Conservation (phyloP, 1,140 invertebrate genomes). For the Drosophila teissieri region DNA sequence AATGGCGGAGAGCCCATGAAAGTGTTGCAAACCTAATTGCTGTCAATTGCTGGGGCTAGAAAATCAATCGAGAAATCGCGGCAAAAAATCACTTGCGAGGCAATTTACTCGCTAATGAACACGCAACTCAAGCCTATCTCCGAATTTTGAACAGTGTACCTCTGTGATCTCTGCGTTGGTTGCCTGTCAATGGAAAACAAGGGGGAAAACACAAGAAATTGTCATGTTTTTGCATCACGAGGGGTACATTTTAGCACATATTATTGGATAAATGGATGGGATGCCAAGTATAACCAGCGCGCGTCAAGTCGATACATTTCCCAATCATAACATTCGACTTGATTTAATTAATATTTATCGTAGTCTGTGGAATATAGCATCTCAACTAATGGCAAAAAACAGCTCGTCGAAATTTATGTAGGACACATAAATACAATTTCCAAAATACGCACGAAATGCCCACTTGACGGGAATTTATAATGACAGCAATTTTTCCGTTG, state of each 20-base stretch:
- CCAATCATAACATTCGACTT: neutral
- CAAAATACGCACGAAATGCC: conserved; percentile 55
- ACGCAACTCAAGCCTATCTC: conserved; percentile 24
- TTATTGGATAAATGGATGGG: neutral
- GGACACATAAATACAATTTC: conserved; percentile 59
- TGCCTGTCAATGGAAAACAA: conserved; percentile 40
- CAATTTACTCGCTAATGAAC: conserved; percentile 20
- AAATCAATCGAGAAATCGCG: conserved; percentile 35
- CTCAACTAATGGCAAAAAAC: conserved; percentile 2
- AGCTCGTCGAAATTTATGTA: conserved; percentile 38
- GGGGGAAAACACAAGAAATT: conserved; percentile 53
- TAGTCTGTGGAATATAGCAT: neutral
- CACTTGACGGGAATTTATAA: conserved; percentile 52
- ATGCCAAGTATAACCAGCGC: conserved; percentile 8
- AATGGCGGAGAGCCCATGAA: conserved; percentile 16
- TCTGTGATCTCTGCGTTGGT: conserved; percentile 26
- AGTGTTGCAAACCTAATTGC: conserved; percentile 47
- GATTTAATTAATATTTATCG: conserved; percentile 17
- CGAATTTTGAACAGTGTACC: neutral
- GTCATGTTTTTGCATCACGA: conserved; percentile 29
- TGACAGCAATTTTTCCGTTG: conserved; percentile 17
- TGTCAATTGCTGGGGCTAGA: conserved; percentile 48
- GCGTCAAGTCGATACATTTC: neutral
- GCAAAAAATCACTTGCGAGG: conserved; percentile 20
- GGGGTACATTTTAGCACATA: neutral